These are phyloP conservation scores for Lemur catta DNA, from an alignment of 2,797 vertebrate genomes.

Conservation along the genomic window DNA sequence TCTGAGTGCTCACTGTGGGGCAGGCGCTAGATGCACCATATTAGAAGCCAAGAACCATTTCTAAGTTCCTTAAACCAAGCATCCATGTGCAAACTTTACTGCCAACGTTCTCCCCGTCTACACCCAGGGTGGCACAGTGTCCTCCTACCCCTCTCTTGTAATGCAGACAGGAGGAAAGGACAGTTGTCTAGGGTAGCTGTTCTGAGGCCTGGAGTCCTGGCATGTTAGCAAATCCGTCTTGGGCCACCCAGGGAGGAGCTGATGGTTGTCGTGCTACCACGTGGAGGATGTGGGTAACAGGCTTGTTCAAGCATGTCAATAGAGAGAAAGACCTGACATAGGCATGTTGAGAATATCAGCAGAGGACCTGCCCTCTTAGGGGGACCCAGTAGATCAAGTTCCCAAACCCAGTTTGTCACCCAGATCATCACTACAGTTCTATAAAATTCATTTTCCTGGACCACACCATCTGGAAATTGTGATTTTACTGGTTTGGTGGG, in stretches of 20 bases:
- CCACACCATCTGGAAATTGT: background rate
- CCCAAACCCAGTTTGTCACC: background rate
- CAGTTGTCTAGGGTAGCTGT: background rate
- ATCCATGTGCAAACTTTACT: background rate
- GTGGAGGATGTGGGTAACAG: background rate
- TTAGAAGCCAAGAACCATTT: background rate
- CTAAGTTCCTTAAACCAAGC: background rate
- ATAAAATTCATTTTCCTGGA: background rate
- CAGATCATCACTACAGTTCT: background rate
- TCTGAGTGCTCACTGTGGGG: background rate
- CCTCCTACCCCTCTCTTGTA: background rate
- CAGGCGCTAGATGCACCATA: background rate
- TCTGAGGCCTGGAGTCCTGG: background rate
- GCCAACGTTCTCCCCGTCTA: background rate
- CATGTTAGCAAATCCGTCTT: background rate
- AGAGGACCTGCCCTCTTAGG: background rate
- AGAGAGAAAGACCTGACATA: background rate
- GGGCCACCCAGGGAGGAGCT: background rate
- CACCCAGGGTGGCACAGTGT: fast-evolving
- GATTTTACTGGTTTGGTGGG: background rate
- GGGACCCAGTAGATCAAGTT: background rate
- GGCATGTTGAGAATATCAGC: background rate
- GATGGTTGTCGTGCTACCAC: background rate
- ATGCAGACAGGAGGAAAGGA: background rate
- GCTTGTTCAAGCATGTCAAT: background rate